These are phyloP conservation scores for Subacronicta megacephala DNA, from an alignment of 2,888 invertebrate species.

Conservation along the genomic window DNA sequence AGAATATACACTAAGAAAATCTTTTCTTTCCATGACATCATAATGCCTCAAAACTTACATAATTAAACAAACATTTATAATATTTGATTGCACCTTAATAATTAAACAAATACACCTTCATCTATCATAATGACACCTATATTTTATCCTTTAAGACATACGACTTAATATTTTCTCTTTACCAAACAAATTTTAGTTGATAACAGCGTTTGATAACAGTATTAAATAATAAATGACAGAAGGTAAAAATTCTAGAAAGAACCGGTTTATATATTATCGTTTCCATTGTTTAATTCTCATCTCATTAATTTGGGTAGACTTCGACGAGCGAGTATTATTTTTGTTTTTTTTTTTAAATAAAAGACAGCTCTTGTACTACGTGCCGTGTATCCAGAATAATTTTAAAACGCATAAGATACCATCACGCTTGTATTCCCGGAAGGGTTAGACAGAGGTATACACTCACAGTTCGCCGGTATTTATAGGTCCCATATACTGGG, in stretches of 20 bases:
- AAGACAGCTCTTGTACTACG: too few relatives aligned
- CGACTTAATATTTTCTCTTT: constrained; percentile 8
- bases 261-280: not conserved
- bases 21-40: not conserved
- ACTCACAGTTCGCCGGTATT: too few relatives aligned
- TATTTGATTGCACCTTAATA: constrained; percentile 3
- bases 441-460: too few relatives aligned
- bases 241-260: not conserved
- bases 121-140: constrained; percentile 16
- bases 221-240: not conserved
- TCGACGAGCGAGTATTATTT: too few relatives aligned
- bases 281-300: not conserved
- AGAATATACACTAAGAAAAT: too few relatives aligned
- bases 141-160: constrained; percentile 6
- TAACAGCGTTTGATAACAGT: not conserved
- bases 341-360: too few relatives aligned
- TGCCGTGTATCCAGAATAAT: too few relatives aligned
- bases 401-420: too few relatives aligned
- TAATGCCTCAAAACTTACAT: not conserved
- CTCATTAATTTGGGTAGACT: too few relatives aligned
- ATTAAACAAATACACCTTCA: constrained; percentile 1
- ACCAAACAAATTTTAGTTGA: constrained; percentile 7
- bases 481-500: too few relatives aligned
- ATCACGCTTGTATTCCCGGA: too few relatives aligned
- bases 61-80: constrained; percentile 10